phyloP scores from a whole-genome alignment of 2,888 invertebrate species.

The Heliconius sara region DNA sequence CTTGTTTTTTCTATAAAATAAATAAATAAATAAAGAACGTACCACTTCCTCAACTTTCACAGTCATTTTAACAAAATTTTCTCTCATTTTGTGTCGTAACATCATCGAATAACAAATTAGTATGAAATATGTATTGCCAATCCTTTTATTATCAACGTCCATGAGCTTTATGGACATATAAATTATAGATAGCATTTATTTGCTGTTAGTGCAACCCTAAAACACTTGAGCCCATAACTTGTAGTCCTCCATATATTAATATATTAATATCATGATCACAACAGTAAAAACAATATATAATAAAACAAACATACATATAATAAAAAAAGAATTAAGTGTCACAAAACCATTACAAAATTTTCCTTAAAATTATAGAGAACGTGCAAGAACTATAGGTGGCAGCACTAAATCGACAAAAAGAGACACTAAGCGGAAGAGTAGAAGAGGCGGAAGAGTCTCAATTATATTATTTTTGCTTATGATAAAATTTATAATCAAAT shows the following conservation, averaged over 20 bases:
- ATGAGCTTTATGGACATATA: constrained; percentile 11
- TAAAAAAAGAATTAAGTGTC: no score
- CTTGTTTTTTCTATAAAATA: background rate
- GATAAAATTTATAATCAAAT: no score
- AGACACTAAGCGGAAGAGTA: no score
- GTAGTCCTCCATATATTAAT: background rate
- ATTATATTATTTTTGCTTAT: no score
- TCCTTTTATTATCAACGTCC: constrained; percentile 2
- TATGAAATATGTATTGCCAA: background rate
- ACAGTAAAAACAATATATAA: no score
- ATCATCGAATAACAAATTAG: background rate
- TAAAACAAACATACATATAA: no score
- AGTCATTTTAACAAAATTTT: constrained; percentile 40
- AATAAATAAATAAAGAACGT: constrained; percentile 21
- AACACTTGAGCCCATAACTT: background rate
- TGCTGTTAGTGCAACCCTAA: constrained; percentile 15
- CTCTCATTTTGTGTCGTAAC: background rate
- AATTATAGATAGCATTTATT: constrained; percentile 25
- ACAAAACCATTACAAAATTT: no score
- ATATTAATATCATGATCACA: no score
- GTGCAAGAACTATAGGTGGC: no score
- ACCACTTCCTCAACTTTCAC: constrained; percentile 45
- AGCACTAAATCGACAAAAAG: no score
- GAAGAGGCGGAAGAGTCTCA: no score
- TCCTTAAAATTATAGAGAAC: no score